Conservation (phyloP, 2,888 invertebrate genomes). For the Tetheella fluctuosa region DNA sequence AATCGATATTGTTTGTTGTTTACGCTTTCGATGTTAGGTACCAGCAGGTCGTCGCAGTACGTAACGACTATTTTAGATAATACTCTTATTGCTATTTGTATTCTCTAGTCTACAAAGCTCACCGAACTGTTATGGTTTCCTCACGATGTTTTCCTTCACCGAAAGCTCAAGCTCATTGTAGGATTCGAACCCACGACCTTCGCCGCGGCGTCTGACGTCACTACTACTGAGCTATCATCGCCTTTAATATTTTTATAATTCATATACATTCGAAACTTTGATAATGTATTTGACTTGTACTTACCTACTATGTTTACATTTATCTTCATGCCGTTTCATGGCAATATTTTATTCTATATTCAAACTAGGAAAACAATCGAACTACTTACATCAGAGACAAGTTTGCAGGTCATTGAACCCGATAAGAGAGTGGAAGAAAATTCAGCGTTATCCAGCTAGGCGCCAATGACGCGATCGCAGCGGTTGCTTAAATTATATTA, state of each 20-base stretch:
- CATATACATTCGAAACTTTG: too few species aligned
- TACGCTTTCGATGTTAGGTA: neutral
- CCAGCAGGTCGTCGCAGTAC: neutral
- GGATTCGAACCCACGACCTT: too few species aligned
- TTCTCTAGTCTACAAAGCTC: neutral
- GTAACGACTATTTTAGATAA: neutral
- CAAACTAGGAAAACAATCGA: neutral
- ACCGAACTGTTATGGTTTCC: neutral
- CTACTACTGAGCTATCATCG: too few species aligned
- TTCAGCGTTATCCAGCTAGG: conserved; percentile 28
- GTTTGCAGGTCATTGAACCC: conserved; percentile 11
- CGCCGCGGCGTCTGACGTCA: too few species aligned
- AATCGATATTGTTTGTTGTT: conserved; percentile 9
- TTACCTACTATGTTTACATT: too few species aligned
- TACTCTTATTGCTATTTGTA: neutral
- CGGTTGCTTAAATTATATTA: conserved; percentile 27
- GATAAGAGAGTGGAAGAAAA: conserved; percentile 30
- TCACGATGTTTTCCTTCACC: too few species aligned
- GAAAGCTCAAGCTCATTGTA: too few species aligned
- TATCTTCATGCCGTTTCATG: too few species aligned
- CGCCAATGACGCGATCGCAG: conserved; percentile 43
- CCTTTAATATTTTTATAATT: too few species aligned
- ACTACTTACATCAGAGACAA: neutral
- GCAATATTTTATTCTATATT: too few species aligned
- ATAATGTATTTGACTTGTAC: too few species aligned